These are phyloP conservation scores for Indicator indicator DNA, from an alignment of 2,113 vertebrate genomes.

Conservation along the genomic window DNA sequence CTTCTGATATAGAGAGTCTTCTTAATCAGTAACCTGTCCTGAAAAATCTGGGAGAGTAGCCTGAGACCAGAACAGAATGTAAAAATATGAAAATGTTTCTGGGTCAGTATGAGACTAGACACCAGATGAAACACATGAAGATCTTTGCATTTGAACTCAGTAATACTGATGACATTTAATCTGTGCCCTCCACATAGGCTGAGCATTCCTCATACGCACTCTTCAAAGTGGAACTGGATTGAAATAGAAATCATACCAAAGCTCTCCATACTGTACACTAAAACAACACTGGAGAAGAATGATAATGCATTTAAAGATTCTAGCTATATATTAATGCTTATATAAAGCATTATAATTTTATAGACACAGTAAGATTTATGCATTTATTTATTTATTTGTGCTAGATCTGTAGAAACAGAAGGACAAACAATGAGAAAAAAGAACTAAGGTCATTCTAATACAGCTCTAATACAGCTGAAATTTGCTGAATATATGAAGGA, in stretches of 20 bases:
- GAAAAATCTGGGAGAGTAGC: neutral
- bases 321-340: neutral
- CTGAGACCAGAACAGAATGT: neutral
- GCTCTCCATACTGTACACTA: neutral
- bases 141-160: neutral
- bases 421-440: neutral
- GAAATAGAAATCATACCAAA: neutral
- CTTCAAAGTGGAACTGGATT: neutral
- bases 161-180: neutral
- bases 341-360: neutral
- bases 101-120: neutral
- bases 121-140: neutral
- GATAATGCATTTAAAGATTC: neutral
- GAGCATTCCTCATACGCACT: neutral
- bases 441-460: neutral
- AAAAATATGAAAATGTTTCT: neutral
- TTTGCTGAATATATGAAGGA: neutral
- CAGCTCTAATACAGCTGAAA: neutral
- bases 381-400: neutral
- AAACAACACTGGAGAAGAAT: neutral
- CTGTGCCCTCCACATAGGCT: neutral
- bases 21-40: neutral
- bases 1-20: neutral
- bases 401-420: fast-evolving
- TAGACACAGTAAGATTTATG: too few relatives aligned